Percentiles rank a stretch among this genome's conserved stretches.
phyloP scores from a whole-genome alignment of 2,797 vertebrate species.

The Babyrousa celebensis region DNA sequence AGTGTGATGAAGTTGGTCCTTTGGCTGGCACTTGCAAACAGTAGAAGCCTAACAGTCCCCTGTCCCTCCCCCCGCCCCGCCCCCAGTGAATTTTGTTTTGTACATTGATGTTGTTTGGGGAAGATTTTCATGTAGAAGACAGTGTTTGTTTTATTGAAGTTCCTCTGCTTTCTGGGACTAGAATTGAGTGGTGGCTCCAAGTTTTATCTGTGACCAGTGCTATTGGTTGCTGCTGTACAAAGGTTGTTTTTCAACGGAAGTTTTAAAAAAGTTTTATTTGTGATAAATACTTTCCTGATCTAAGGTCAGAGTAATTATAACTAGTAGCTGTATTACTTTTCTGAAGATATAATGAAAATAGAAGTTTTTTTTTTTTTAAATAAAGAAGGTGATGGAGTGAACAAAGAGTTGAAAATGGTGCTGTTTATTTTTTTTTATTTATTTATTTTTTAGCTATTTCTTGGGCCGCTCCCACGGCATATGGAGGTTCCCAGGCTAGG shows the following conservation, averaged over 20 bases:
- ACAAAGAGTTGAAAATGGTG: not conserved
- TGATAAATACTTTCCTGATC: not conserved
- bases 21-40: not conserved
- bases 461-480: no score
- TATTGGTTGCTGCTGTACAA: not conserved
- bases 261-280: not conserved
- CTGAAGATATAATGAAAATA: not conserved
- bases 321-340: conserved; percentile 5
- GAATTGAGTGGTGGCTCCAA: not conserved
- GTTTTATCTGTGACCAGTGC: not conserved
- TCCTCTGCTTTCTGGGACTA: not conserved
- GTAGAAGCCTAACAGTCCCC: not conserved
- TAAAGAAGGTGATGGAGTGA: not conserved
- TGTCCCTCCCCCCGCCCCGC: no score
- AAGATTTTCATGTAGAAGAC: not conserved
- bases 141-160: not conserved
- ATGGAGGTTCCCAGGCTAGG: no score
- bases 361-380: not conserved
- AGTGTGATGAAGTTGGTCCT: not conserved
- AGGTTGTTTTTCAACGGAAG: not conserved
- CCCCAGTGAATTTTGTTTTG: not conserved
- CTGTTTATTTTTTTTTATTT: no score
- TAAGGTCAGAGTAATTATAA: conserved; percentile 5
- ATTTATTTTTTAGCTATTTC: no score
- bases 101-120: not conserved